Percentiles rank a stretch among this genome's conserved stretches.
These are phyloP conservation scores for Turnix velox DNA, from an alignment of 2,113 vertebrate genomes.

Conservation along the genomic window DNA sequence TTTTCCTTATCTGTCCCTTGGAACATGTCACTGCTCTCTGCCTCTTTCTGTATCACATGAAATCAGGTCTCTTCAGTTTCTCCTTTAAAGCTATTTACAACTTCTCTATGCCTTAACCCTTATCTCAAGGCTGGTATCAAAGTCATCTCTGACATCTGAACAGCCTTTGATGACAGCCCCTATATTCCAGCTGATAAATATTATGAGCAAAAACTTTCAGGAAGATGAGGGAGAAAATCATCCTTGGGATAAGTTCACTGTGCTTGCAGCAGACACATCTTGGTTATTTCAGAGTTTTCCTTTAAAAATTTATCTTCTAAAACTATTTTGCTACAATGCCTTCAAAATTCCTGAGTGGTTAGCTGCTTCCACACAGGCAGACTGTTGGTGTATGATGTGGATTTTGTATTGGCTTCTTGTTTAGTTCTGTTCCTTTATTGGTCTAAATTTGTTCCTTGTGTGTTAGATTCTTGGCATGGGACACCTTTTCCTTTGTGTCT, in stretches of 20 bases:
- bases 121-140: background rate
- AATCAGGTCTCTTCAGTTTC: background rate
- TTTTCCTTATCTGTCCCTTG: background rate
- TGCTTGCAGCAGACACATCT: background rate
- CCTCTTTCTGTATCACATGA: background rate
- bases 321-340: background rate
- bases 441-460: background rate
- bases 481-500: background rate
- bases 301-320: background rate
- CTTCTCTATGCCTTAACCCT: background rate
- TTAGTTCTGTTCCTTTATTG: background rate
- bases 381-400: fast-evolving
- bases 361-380: background rate
- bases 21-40: background rate
- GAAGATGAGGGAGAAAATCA: too few species aligned
- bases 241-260: background rate
- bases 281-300: background rate
- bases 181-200: background rate
- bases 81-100: background rate
- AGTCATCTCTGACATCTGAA: background rate
- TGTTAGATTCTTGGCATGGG: background rate
- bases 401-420: background rate
- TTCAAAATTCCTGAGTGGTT: background rate
- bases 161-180: background rate
- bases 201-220: background rate